These are phyloP conservation scores for Rhineura floridana DNA, from an alignment of 2,113 vertebrate genomes.

Conservation along the genomic window DNA sequence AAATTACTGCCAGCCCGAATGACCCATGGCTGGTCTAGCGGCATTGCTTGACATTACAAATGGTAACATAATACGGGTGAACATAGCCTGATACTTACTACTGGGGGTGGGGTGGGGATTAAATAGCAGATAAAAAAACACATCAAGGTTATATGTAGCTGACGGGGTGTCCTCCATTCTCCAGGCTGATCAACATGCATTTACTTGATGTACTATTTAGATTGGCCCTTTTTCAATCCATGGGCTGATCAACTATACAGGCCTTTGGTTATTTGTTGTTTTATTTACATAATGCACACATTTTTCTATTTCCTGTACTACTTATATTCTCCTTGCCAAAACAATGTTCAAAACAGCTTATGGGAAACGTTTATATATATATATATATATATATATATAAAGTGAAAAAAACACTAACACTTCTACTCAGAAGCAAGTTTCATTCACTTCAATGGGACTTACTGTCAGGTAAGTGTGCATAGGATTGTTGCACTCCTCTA, in stretches of 20 bases:
- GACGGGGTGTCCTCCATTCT: too few relatives aligned
- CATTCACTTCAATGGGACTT: too few relatives aligned
- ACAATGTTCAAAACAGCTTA: too few relatives aligned
- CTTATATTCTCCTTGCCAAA: background rate
- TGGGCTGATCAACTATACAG: conserved; percentile 23
- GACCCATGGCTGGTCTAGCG: conserved; percentile 52
- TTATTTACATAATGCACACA: background rate
- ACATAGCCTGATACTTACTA: conserved; percentile 38
- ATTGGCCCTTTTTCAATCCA: background rate
- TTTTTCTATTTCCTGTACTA: background rate
- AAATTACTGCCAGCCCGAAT: conserved; percentile 54
- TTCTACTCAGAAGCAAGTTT: too few relatives aligned
- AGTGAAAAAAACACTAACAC: too few relatives aligned
- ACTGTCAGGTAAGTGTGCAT: too few relatives aligned
- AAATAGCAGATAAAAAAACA: background rate
- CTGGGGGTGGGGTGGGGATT: conserved; percentile 14
- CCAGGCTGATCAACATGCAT: too few relatives aligned
- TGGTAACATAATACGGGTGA: conserved; percentile 25
- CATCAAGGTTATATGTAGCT: conserved; percentile 48
- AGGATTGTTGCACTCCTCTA: too few relatives aligned
- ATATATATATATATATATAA: too few relatives aligned
- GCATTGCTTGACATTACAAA: conserved; percentile 26
- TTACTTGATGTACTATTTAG: too few relatives aligned
- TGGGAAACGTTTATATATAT: too few relatives aligned
- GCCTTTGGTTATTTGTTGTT: conserved; percentile 9